A percentile compares a stretch with the other conserved stretches of the same genome.
Evolutionary conservation across 1,140 invertebrate species (phyloP).

Genomic region (Chelonus insularis): DNA sequence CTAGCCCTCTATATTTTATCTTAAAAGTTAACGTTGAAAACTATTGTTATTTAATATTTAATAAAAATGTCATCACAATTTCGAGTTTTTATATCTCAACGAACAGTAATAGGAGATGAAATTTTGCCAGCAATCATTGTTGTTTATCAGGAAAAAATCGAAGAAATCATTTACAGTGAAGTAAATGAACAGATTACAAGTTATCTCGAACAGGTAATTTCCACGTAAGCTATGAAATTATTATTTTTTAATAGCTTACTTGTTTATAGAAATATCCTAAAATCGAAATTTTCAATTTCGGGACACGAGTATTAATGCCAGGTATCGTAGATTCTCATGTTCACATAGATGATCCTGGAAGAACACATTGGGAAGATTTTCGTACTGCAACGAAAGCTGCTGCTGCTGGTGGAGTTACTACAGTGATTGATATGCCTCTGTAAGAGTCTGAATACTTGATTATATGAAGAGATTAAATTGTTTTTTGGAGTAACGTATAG

Average conservation of each 20-base stretch:
- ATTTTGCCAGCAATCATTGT: slow-evolving; percentile 36
- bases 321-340: slow-evolving; percentile 88
- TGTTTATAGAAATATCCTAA: slow-evolving; percentile 31
- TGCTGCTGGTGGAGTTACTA: slow-evolving; percentile 73
- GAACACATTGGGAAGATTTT: slow-evolving; percentile 74
- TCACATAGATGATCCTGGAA: slow-evolving; percentile 84
- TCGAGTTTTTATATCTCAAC: slow-evolving; percentile 31
- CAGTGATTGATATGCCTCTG: slow-evolving; percentile 76
- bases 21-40: too few species aligned
- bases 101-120: slow-evolving; percentile 31
- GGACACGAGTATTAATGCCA: slow-evolving; percentile 69
- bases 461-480: neutral
- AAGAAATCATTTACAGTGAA: slow-evolving; percentile 27
- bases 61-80: neutral
- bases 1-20: too few species aligned
- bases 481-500: neutral
- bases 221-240: too few species aligned
- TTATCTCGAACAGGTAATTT: neutral
- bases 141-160: slow-evolving; percentile 31
- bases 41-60: neutral
- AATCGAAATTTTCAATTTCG: slow-evolving; percentile 58
- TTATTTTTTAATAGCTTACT: too few species aligned
- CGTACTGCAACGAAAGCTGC: slow-evolving; percentile 70
- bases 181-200: slow-evolving; percentile 9
- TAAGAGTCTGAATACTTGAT: slow-evolving; percentile 49